Base-by-base conservation (phyloP, 2,888 invertebrate species). In the Lordiphosa andalusiaca region DNA sequence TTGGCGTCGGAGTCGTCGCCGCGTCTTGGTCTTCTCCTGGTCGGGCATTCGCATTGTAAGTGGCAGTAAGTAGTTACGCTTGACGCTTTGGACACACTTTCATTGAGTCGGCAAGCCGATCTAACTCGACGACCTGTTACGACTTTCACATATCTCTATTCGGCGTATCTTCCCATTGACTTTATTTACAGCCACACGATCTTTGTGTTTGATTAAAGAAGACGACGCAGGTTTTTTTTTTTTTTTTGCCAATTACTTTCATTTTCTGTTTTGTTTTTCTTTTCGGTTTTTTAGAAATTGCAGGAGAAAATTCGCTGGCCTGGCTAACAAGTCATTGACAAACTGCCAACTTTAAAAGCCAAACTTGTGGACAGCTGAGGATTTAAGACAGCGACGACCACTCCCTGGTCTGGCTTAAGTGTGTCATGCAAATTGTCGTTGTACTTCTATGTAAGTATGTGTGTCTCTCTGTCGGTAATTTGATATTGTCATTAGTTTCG, bases 401-500 rank as follows among this genome's bases (percentile, higher is more conserved):
- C 44, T 44, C 44, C 44, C 44, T 33, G 44, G 33, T 47, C 52
- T 56, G 12, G 59, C 52, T 71, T 61, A 81, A 81, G 77, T 80
- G 70, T 82, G 80, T 84, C 78, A 82, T 84, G 83, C 75, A 69
- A 78, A 78, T 73, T 77, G 60, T 56, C 42, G 50, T 73, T 49
- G 59, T 53, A 53, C 40, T 33, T 35, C 48, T 35, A 5, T 47
- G 39, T 25, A 9, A 36, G 19, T 46, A 19, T 54, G 36, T 41
- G 40, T 51, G 25, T 35, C 23, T 46, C 21, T 51, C 13, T 41
- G 48, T 40, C 49, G 66, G 76, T 83, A 77, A 77, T 75, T 80
- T 77, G 76, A 77, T 77, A 83, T 77, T 80, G 84, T 80, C 76
- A 77, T 77, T 84, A 84, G 78, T 69, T 76, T 67, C 55, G 68